phyloP scores from a whole-genome alignment of 1,140 invertebrate species.

The Papilio glaucus region DNA sequence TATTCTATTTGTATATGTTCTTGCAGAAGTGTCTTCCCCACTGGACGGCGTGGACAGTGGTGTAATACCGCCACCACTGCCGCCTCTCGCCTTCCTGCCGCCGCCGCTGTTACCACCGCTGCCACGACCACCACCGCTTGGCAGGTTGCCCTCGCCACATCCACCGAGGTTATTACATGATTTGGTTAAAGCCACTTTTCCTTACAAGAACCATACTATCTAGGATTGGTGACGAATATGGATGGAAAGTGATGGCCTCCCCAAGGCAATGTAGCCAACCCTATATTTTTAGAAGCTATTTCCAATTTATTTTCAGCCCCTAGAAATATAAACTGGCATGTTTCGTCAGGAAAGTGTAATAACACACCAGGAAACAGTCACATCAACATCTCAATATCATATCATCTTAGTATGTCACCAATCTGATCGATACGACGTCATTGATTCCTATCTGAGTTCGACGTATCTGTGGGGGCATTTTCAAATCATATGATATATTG shows the following conservation, averaged over 20 bases:
- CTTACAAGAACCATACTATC: neutral
- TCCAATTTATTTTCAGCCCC: no score
- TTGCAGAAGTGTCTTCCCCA: conserved; percentile 71
- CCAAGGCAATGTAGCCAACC: no score
- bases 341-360: no score
- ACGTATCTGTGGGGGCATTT: no score
- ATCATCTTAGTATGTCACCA: no score
- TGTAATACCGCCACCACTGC: conserved; percentile 61
- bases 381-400: no score
- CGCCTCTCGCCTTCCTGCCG: conserved; percentile 70
- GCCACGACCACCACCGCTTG: conserved; percentile 74
- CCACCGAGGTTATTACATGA: conserved; percentile 68
- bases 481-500: neutral
- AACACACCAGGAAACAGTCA: no score
- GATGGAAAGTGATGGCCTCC: neutral
- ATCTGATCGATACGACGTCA: no score
- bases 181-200: no score
- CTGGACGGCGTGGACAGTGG: conserved; percentile 55
- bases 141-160: conserved; percentile 72
- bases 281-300: no score
- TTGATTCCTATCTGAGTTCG: neutral
- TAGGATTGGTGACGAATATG: neutral
- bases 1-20: neutral
- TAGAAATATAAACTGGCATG: no score
- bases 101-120: conserved; percentile 68